Evolutionary conservation across 2,888 invertebrate species (phyloP), one percentile per base, ranked within the genome.

Genomic region (Stenodera caucasica): DNA sequence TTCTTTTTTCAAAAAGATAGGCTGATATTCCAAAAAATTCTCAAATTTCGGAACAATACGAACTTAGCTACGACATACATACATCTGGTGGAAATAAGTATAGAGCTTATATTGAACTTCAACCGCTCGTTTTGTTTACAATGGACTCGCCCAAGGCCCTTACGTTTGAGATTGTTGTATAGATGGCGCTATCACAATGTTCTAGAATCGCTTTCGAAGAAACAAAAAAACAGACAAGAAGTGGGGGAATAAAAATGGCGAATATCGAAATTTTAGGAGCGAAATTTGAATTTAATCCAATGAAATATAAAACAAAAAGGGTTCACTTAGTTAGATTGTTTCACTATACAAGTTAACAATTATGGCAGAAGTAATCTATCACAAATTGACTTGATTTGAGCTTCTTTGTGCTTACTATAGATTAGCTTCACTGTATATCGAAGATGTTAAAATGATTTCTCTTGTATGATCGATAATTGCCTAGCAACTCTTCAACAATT

Each of bases 11-110:
- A 37, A 37, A 15, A 15, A 11, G 8, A 5, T 15, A 26, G 6
- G 6, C 3, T 26, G 26, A 7, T 26, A 8, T 18, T 37, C 2
- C 12, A 9, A 2, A 15, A 37, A 37, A 37, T 37, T 37, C 9
- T 14, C 6, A 8, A 15, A 37, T 37, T 12, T 15, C n/a, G n/a
- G n/a, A 35, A n/a, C 5, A 35, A 12, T 49, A 12, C 29, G 32
- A 33, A 40, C 18, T 29, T 15, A 23, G 14, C 14, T 37, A 26
- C 60, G 65, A 67, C 67, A 21, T 64, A 66, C 63, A 59, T 49
- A 35, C 57, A 67, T 64, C 58, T 54, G 60, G 40, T 54, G 64
- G 70, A 67, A 67, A 63, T 61, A 65, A 68, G 57, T 70, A 64
- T 70, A 61, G 70, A 70, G 61, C 60, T 55, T 51, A 53, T 49